Evolutionary conservation across 2,113 vertebrate genomes (phyloP), one percentile per base, ranked within the genome.

Genomic region (Psittacus erithacus): DNA sequence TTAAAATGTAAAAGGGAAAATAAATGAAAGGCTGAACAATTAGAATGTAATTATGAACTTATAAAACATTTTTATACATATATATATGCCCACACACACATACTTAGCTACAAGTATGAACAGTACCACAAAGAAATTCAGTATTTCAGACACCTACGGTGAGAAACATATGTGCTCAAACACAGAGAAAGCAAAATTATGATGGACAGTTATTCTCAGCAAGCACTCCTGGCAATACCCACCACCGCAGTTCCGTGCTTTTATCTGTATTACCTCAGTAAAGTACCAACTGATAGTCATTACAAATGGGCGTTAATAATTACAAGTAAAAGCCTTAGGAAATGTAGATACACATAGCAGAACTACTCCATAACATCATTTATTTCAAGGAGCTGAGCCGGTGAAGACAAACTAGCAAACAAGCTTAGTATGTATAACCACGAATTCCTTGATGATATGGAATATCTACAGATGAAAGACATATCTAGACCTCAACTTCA

Each of bases 291-390:
- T 93, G 86, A 96, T 82, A 89, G 83, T 77, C 88, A 87, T 82
- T 97, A 88, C 81, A 89, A 94, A 96, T 63, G 76, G 75, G 38
- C 67, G 91, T 92, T 70, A 92, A 96, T 95, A 97, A 91, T 75
- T 92, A 71, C 83, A 88, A 90, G 67, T 71, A 92, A 93, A 93
- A 9, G 43, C 80, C 82, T 93, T 81, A 78, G 76, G 80, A 96
- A 94, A 93, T 27, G 33, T 27, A 92, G 82, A 70, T 73, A 59
- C 33, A 81, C 11, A 1, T 67, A 96, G 71, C 76, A 83, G 68
- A 90, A 64, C 60, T 74, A 92, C 76, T 64, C 75, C 23, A 19
- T 77, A 65, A 39, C 39, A 90, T 90, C 53, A 41, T 47, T 84
- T 68, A 71, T 86, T 90, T 65, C 22, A 50, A 47, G 38, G 55